These are phyloP conservation scores for Drosophila grimshawi DNA, from an alignment of 1,140 invertebrate species.

Conservation along the genomic window DNA sequence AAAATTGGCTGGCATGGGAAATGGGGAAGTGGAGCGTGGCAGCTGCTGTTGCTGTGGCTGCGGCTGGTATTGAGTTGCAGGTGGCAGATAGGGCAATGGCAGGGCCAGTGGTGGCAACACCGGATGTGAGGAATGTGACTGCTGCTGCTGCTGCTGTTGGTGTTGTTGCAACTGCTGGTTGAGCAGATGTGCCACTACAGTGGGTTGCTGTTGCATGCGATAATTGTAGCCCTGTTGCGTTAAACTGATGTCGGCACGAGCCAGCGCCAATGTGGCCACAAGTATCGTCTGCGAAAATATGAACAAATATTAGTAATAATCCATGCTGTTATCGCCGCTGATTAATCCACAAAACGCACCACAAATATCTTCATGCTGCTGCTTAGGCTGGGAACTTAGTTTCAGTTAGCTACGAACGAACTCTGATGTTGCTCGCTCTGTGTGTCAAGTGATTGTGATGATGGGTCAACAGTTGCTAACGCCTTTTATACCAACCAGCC, in stretches of 20 bases:
- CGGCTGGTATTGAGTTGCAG: conserved; percentile 51
- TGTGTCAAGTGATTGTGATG: conserved; percentile 61
- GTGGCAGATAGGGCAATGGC: conserved; percentile 63
- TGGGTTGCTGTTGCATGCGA: conserved; percentile 46
- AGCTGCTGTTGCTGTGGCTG: conserved; percentile 16
- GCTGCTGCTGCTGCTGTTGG: conserved; percentile 46
- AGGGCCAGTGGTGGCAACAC: conserved; percentile 56
- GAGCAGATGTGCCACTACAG: conserved; percentile 62
- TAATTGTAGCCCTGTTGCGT: conserved; percentile 74
- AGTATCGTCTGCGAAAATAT: conserved; percentile 59
- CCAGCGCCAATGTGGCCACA: conserved; percentile 58
- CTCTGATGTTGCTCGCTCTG: conserved; percentile 36
- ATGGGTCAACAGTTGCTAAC: conserved; percentile 36
- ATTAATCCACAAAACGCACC: conserved; percentile 63
- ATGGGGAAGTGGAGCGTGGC: conserved; percentile 30
- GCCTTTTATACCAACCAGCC: conserved; percentile 60
- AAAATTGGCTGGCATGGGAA: conserved; percentile 71
- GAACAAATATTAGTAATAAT: conserved; percentile 37
- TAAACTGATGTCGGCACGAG: conserved; percentile 68
- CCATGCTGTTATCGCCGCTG: conserved; percentile 22
- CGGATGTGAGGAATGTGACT: conserved; percentile 51
- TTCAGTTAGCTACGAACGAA: conserved; percentile 56
- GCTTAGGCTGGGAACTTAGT: conserved; percentile 64
- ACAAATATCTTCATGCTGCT: conserved; percentile 83
- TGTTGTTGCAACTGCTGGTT: conserved; percentile 67